Evolutionary conservation across 1,140 invertebrate genomes (phyloP), one percentile per base, ranked within the genome.

Genomic region (Dendrolimus punctatus): DNA sequence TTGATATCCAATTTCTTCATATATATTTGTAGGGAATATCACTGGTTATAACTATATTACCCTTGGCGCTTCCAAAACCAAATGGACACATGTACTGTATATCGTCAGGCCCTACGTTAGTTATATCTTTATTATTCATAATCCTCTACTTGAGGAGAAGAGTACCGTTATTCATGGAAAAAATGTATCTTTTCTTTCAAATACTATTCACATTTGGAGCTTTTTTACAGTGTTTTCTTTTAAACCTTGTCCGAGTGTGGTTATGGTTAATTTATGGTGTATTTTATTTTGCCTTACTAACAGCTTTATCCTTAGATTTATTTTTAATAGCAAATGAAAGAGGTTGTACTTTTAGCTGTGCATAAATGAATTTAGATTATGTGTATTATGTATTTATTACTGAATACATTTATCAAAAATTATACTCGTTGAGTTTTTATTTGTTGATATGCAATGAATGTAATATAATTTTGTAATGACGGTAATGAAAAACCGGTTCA

Each of bases 101-200:
- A 70, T 68, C 80, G 49, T 80, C 76, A 42, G 80, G 82, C 43
- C 82, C 82, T 43, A 85, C 82, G 43, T 46, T 82, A 57, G 60
- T 85, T 37, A 80, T 83, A 65, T 85, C 82, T 4, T 58, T 82
- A 51, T 61, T 85, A 57, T 83, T 85, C 55, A 69, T 85, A 49
- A 75, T 83, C 54, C 69, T 85, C 49, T 85, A 85, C 56, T 46
- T 83, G 54, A 71, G 82, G 53, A 78, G 64, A 72, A 80, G 67
- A 76, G 80, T 83, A 9, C 80, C 82, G 8, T 45, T 85, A 47
- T 85, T 84, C 64, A 84, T 85, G 80, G 82, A 85, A 62, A 85
- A 85, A 71, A 82, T 85, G 79, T 82, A 84, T 60, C 65, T 85
- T 51, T 80, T 81, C 69, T 85, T 84, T 70, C 79, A 85, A 84